Evolutionary conservation across 1,140 invertebrate genomes (phyloP), one percentile per base, ranked within the genome.

Genomic region (Odontomachus brunneus): DNA sequence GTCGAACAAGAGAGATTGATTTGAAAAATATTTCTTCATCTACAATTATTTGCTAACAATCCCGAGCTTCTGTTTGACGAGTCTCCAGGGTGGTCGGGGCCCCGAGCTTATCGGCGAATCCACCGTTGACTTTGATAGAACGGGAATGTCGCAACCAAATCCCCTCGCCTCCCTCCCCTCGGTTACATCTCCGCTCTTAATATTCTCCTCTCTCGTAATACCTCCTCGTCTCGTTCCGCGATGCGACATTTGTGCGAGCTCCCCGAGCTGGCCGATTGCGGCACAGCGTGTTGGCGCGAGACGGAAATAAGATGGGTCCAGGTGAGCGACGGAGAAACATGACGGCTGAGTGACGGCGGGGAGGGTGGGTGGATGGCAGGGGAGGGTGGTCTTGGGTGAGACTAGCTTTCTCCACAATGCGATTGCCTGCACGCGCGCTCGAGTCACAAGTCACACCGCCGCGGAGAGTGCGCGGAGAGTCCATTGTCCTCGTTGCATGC

Each of bases 361-460:
- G 51, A 2, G 29, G 29, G 12, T 0, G 44, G 38, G 29, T 33
- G 19, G n/a, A 53, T 14, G 29, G 12, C 55, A 33, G 65, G 44
- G 26, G 60, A 72, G 26, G 44, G 55, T 29, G 67, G 48, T 63
- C 33, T 72, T 71, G 69, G 44, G 81, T 76, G 24, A 75, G 84
- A 53, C 55, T 72, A 82, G 82, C 87, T 88, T 88, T 88, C 87
- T 88, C 86, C 69, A 33, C 65, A 75, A 86, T 88, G 87, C 86
- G 78, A 87, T 88, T 78, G 74, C 71, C n/a, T 86, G 72, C 74
- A 88, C 63, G 60, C 81, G 74, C 73, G 38, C 38, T 19, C 73
- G 66, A 88, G 69, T 62, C 86, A 57, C n/a, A 44, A 85, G 74
- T 67, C 62, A 38, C 55, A 55, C 57, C 69, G 60, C 53, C 38